A percentile compares a stretch with the other conserved stretches of the same genome.
Conservation (phyloP, 2,113 vertebrate species). For the Gavialis gangeticus region DNA sequence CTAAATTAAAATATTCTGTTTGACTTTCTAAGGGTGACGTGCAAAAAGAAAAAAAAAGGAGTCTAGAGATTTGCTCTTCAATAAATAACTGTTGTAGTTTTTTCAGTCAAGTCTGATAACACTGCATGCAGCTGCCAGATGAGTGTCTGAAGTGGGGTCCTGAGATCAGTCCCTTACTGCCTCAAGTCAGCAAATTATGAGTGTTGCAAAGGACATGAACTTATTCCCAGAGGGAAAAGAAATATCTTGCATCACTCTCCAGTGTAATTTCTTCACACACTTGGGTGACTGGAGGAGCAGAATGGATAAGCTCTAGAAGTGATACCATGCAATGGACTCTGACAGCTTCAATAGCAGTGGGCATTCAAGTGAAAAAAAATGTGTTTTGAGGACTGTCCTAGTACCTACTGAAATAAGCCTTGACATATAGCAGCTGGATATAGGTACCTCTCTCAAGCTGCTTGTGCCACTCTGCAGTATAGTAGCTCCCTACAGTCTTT, state of each 20-base stretch:
- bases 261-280: not conserved
- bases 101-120: not conserved
- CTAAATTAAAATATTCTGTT: not conserved
- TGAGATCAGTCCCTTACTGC: not conserved
- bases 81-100: not conserved
- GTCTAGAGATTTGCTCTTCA: not conserved
- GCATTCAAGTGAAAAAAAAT: not conserved
- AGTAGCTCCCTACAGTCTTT: not conserved
- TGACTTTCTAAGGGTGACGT: not conserved
- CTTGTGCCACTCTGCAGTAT: not conserved
- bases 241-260: not conserved
- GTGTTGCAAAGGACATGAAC: not conserved
- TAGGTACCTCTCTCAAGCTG: not conserved
- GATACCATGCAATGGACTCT: not conserved
- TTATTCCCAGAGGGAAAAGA: not conserved
- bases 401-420: not conserved
- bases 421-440: not conserved
- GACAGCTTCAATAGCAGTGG: not conserved
- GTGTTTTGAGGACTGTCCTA: not conserved
- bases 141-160: not conserved
- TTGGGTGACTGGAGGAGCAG: not conserved
- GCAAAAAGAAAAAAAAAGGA: not conserved
- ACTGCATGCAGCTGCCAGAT: not conserved
- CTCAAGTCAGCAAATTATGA: not conserved
- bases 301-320: not conserved